Evolutionary conservation across 2,888 invertebrate genomes (phyloP).

Genomic region (Gymnosoma rotundatum): DNA sequence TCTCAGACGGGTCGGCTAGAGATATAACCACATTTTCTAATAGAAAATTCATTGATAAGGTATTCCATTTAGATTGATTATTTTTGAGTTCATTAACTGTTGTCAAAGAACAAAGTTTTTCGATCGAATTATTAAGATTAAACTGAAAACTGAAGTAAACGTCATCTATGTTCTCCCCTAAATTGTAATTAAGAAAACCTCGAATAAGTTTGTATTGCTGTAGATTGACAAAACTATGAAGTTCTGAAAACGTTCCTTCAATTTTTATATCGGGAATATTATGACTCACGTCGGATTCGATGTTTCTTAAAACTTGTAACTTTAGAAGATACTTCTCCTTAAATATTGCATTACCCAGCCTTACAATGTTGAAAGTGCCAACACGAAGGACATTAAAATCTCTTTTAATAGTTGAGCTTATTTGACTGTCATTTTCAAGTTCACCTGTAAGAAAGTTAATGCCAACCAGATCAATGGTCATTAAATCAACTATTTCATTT

Average conservation of each 20-base stretch:
- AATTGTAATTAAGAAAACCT: slow-evolving; percentile 93
- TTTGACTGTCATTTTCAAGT: slow-evolving; percentile 70
- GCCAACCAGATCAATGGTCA: slow-evolving; percentile 86
- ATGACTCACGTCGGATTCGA: slow-evolving; percentile 84
- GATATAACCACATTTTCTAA: slow-evolving; percentile 92
- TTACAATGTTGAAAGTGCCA: slow-evolving; percentile 78
- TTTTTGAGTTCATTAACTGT: slow-evolving; percentile 70
- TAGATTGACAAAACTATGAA: slow-evolving; percentile 91
- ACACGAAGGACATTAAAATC: slow-evolving; percentile 75
- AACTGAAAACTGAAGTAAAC: slow-evolving; percentile 81
- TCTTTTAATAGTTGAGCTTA: slow-evolving; percentile 42
- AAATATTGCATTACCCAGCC: slow-evolving; percentile 87
- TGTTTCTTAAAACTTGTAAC: slow-evolving; percentile 91
- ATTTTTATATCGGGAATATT: slow-evolving; percentile 91
- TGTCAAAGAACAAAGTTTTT: slow-evolving; percentile 77
- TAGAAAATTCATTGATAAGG: slow-evolving; percentile 91
- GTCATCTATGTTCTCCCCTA: slow-evolving; percentile 92
- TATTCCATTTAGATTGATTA: slow-evolving; percentile 86
- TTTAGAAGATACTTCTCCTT: slow-evolving; percentile 91
- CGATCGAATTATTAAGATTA: slow-evolving; percentile 77
- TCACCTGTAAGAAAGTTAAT: slow-evolving; percentile 87
- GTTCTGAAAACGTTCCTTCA: slow-evolving; percentile 91
- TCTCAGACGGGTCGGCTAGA: slow-evolving; percentile 73
- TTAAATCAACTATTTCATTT: slow-evolving; percentile 84
- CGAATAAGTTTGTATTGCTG: slow-evolving; percentile 93